Conservation (phyloP, 2,888 invertebrate genomes). For the Matsumyia berberina region DNA sequence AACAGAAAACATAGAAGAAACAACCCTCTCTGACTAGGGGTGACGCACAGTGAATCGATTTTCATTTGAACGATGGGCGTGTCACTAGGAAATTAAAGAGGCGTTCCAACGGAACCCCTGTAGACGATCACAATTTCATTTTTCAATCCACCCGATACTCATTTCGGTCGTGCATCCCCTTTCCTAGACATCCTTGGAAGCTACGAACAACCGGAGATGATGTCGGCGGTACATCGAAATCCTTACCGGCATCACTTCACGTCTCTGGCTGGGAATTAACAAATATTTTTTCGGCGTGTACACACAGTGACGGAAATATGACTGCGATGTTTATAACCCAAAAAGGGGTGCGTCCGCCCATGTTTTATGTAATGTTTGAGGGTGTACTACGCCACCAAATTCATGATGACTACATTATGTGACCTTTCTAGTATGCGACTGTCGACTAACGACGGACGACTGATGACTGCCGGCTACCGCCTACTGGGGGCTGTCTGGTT, state of each 20-base stretch:
- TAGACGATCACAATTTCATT: slow-evolving; percentile 75
- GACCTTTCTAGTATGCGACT: slow-evolving; percentile 36
- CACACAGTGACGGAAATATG: slow-evolving; percentile 72
- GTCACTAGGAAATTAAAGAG: slow-evolving; percentile 68
- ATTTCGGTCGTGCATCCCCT: slow-evolving; percentile 3
- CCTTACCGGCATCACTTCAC: slow-evolving; percentile 15
- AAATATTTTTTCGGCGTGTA: slow-evolving; percentile 45
- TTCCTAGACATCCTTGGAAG: neutral
- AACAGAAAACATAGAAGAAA: neutral
- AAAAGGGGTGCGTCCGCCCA: slow-evolving; percentile 61
- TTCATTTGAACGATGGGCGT: slow-evolving; percentile 66
- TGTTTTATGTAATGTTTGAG: slow-evolving; percentile 62
- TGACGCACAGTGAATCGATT: slow-evolving; percentile 51
- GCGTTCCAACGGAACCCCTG: slow-evolving; percentile 74
- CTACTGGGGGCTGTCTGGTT: slow-evolving; percentile 68
- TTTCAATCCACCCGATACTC: slow-evolving; percentile 48
- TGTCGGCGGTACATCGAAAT: slow-evolving; percentile 40
- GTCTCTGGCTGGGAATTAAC: too few relatives aligned
- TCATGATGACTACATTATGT: slow-evolving; percentile 52
- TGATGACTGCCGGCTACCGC: slow-evolving; percentile 37
- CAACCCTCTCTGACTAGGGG: slow-evolving; percentile 55
- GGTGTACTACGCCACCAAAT: slow-evolving; percentile 35
- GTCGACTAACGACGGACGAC: neutral
- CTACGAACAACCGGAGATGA: slow-evolving; percentile 63
- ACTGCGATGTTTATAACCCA: slow-evolving; percentile 62